Evolutionary conservation across 2,113 vertebrate species (phyloP).

Genomic region (Ancistrus triradiatus): DNA sequence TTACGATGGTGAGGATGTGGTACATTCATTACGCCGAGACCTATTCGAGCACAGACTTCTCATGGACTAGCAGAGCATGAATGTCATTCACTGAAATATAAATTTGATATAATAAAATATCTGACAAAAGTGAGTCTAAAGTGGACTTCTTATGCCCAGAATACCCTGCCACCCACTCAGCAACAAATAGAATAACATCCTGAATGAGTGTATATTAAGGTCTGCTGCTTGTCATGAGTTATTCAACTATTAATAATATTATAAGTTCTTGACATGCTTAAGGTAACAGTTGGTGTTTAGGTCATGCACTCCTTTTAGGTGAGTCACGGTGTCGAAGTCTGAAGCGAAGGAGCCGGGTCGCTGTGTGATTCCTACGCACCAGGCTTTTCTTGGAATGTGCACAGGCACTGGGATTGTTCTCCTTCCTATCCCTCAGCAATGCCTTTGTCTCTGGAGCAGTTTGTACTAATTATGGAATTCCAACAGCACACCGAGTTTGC

Average conservation of each 20-base stretch:
- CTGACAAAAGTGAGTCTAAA: conserved; percentile 49
- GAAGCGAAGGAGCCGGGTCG: conserved; percentile 42
- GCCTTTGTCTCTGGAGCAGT: conserved; percentile 63
- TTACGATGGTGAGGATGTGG: too few relatives aligned
- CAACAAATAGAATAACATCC: conserved; percentile 47
- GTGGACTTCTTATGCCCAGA: conserved; percentile 32
- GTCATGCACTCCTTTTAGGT: conserved; percentile 40
- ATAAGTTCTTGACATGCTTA: conserved; percentile 16
- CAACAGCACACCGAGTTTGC: conserved; percentile 52
- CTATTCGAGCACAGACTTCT: too few relatives aligned
- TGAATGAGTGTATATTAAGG: conserved; percentile 32
- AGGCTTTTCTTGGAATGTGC: conserved; percentile 74
- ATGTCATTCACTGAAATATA: too few relatives aligned
- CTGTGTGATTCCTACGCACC: conserved; percentile 56
- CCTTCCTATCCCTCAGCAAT: conserved; percentile 67
- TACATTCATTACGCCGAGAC: too few relatives aligned
- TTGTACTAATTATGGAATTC: conserved; percentile 68
- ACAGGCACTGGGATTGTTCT: conserved; percentile 66
- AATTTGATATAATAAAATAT: too few relatives aligned
- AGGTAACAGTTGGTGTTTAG: conserved; percentile 32
- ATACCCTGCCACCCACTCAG: conserved; percentile 46
- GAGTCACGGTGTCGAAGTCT: conserved; percentile 28
- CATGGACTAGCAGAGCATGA: too few relatives aligned
- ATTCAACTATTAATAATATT: conserved; percentile 38
- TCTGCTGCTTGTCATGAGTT: conserved; percentile 29